These are phyloP conservation scores for Petrolisthes cinctipes DNA, from an alignment of 2,888 invertebrate genomes.

Conservation along the genomic window DNA sequence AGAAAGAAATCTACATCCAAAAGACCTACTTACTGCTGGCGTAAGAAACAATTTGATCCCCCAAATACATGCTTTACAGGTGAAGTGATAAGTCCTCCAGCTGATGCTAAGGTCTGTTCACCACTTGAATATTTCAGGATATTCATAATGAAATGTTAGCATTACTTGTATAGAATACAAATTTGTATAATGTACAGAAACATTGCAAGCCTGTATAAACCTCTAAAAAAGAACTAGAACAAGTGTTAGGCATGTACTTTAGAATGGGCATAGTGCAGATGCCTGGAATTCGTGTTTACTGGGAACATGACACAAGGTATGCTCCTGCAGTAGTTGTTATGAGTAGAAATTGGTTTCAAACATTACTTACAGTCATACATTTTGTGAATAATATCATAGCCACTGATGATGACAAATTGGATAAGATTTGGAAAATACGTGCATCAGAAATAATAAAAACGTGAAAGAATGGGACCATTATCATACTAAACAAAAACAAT, in stretches of 20 bases:
- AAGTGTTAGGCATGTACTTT: too few relatives aligned
- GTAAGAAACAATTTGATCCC: constrained; percentile 14
- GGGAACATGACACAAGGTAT: constrained; percentile 66
- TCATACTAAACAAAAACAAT: too few relatives aligned
- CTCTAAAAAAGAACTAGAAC: constrained; percentile 66
- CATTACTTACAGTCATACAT: constrained; percentile 41
- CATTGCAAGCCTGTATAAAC: constrained; percentile 66
- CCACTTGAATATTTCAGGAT: constrained; percentile 65
- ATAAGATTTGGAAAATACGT: neutral
- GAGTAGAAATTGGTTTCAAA: constrained; percentile 66
- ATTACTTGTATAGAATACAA: constrained; percentile 32
- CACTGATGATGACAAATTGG: neutral
- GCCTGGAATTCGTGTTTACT: constrained; percentile 66
- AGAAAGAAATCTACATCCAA: too few relatives aligned
- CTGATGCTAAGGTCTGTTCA: neutral
- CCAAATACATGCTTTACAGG: constrained; percentile 15
- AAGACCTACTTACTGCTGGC: constrained; percentile 21
- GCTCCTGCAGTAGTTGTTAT: constrained; percentile 66
- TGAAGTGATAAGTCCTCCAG: constrained; percentile 1
- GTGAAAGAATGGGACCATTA: too few relatives aligned
- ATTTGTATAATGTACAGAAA: constrained; percentile 62
- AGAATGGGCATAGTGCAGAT: too few relatives aligned
- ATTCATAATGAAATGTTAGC: constrained; percentile 58
- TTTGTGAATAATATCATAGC: constrained; percentile 22
- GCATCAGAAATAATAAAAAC: neutral